Percentiles rank a stretch among this genome's conserved stretches.
Conservation (phyloP, 2,113 vertebrate genomes). For the Pyxicephalus adspersus region DNA sequence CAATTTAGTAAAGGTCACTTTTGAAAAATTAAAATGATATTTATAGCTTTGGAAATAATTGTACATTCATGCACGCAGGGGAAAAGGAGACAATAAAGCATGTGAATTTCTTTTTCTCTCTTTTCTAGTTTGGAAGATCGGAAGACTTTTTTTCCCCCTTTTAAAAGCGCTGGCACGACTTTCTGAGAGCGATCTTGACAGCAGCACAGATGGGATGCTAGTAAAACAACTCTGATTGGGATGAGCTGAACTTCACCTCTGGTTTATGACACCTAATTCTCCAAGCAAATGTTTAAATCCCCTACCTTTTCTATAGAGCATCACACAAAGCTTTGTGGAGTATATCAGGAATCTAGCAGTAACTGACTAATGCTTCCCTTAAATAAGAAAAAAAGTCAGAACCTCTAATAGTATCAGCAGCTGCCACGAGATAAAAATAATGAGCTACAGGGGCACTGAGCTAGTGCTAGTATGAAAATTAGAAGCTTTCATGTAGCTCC, state of each 20-base stretch:
- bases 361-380: constrained; percentile 68
- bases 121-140: not conserved
- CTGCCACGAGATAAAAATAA: constrained; percentile 71
- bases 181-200: constrained; percentile 39
- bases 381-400: constrained; percentile 69
- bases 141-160: not conserved
- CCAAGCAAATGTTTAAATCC: constrained; percentile 70
- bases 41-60: constrained; percentile 7
- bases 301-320: constrained; percentile 66
- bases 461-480: constrained; percentile 62
- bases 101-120: not conserved
- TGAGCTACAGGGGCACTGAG: constrained; percentile 63
- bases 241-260: constrained; percentile 74
- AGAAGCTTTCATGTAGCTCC: constrained; percentile 60
- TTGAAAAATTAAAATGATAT: constrained; percentile 40
- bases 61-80: not conserved
- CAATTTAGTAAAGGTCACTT: constrained; percentile 40
- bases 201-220: constrained; percentile 50
- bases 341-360: constrained; percentile 70
- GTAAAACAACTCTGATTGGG: constrained; percentile 59
- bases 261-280: constrained; percentile 74
- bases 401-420: constrained; percentile 67
- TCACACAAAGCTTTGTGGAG: constrained; percentile 70
- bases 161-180: not conserved
- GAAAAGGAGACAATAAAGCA: not conserved